phyloP scores from a whole-genome alignment of 37 sponge, comb jelly and placozoan species.

The Geodia barretti region DNA sequence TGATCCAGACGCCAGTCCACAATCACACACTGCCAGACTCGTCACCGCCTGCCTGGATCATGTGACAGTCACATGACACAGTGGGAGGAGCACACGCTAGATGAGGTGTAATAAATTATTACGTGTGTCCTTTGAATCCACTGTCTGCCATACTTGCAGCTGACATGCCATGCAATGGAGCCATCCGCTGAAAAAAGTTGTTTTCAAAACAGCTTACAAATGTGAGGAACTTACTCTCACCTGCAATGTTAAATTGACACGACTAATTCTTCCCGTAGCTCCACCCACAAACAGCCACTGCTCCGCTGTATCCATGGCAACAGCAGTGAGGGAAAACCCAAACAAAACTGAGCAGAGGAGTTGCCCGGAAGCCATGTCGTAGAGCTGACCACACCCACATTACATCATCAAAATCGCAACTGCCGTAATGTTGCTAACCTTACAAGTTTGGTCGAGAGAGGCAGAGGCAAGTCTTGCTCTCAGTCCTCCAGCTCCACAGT shows the following conservation, averaged over 20 bases:
- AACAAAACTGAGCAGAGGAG: slow-evolving; percentile 76
- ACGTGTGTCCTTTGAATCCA: slow-evolving; percentile 24
- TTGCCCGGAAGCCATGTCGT: slow-evolving; percentile 62
- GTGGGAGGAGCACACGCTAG: background rate
- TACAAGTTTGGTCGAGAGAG: slow-evolving; percentile 91
- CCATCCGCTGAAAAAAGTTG: background rate
- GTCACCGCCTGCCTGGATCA: slow-evolving; percentile 61
- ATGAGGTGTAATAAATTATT: too few relatives aligned
- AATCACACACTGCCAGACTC: slow-evolving; percentile 41
- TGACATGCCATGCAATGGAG: background rate
- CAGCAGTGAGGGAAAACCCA: slow-evolving; percentile 61
- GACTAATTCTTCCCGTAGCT: slow-evolving; percentile 51
- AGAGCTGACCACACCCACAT: slow-evolving; percentile 46
- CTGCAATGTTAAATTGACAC: slow-evolving; percentile 61
- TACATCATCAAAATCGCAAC: background rate
- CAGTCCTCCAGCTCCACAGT: slow-evolving; percentile 74
- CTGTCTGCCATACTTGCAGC: background rate
- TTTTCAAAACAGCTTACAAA: background rate
- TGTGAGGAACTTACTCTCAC: slow-evolving; percentile 14
- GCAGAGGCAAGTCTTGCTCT: slow-evolving; percentile 62
- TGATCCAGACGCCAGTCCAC: slow-evolving; percentile 61
- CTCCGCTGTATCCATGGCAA: slow-evolving; percentile 51
- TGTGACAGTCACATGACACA: background rate
- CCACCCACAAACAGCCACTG: slow-evolving; percentile 69
- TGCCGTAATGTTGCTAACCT: slow-evolving; percentile 37